Base-by-base conservation (phyloP, 2,797 vertebrate genomes). In the Typhlichthys subterraneus region DNA sequence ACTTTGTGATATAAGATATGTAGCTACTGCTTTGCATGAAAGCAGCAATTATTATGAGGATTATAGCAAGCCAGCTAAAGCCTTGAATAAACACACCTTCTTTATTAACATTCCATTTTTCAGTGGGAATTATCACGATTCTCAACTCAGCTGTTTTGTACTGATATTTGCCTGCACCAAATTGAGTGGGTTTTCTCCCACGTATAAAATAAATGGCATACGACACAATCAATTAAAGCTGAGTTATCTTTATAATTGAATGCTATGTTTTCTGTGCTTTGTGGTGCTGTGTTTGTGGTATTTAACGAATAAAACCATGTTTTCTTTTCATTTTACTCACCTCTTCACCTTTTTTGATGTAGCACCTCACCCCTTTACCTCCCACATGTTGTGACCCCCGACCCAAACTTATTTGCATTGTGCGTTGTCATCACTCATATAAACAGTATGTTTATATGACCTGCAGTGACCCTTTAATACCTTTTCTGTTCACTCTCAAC, bases 281-380 rank as follows among this genome's bases (percentile, higher is more conserved):
- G 45, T 9, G 33, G 12, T 29, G 29, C 31, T 65, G 63, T 15
- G 13, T 29, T 1, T 56, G 54, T 51, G 52, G 12, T 29, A 11
- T 77, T 76, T 76, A 67, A 65, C 55, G 23, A 59, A 68, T 65
- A 56, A 63, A 80, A 69, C 80, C 65, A 53, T 73, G 59, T 23
- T 51, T 6, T 79, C 45, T 53, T 4, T 1, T 33, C 54, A 70
- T 58, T 61, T 31, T 58, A 47, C 57, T 70, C 48, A 33, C 46
- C 58, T 48, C 19, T 47, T 17, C 19, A 33, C 52, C 58, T 55
- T 17, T 14, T 49, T 23, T 60, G 45, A n/a, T 17, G 31, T 59
- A 61, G 73, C 38, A 42, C 59, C 57, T 57, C 80, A 50, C 60
- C 65, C 60, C 73, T 61, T 70, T 54, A 69, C 50, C 61, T 56